phyloP scores from a whole-genome alignment of 2,797 vertebrate genomes.

The Anas georgica region DNA sequence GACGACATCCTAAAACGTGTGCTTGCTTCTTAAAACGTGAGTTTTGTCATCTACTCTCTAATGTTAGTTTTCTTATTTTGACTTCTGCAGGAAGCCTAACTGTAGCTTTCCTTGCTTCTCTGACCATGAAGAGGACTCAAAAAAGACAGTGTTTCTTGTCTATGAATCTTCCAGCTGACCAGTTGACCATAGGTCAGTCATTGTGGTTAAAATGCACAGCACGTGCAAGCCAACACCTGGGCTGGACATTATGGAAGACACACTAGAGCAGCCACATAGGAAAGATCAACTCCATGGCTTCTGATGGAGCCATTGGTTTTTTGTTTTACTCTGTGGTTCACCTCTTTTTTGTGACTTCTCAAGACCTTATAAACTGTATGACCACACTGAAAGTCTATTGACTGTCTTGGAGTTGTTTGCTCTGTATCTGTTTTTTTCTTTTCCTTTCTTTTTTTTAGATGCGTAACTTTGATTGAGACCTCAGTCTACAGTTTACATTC shows the following conservation, averaged over 20 bases:
- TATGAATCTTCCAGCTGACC: background rate
- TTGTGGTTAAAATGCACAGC: background rate
- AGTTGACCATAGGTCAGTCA: background rate
- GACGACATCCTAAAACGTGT: background rate
- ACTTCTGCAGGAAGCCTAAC: slow-evolving; percentile 14
- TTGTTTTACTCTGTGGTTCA: background rate
- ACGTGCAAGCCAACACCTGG: background rate
- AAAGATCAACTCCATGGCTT: background rate
- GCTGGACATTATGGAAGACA: background rate
- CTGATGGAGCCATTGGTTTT: background rate
- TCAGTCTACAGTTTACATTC: background rate
- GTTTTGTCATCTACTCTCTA: background rate
- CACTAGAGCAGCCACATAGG: background rate
- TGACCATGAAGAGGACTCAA: background rate
- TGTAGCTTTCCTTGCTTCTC: slow-evolving; percentile 17
- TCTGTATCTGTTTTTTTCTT: background rate
- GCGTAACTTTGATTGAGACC: background rate
- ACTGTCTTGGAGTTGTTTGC: background rate
- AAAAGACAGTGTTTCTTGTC: background rate
- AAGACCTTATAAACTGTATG: background rate
- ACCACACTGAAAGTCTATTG: background rate
- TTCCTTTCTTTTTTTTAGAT: background rate
- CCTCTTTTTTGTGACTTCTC: background rate
- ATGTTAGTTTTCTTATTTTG: slow-evolving; percentile 49
- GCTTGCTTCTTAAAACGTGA: background rate